A percentile compares a stretch with the other conserved stretches of the same genome.
Evolutionary conservation across 2,888 invertebrate species (phyloP).

Genomic region (Nomada fabriciana): DNA sequence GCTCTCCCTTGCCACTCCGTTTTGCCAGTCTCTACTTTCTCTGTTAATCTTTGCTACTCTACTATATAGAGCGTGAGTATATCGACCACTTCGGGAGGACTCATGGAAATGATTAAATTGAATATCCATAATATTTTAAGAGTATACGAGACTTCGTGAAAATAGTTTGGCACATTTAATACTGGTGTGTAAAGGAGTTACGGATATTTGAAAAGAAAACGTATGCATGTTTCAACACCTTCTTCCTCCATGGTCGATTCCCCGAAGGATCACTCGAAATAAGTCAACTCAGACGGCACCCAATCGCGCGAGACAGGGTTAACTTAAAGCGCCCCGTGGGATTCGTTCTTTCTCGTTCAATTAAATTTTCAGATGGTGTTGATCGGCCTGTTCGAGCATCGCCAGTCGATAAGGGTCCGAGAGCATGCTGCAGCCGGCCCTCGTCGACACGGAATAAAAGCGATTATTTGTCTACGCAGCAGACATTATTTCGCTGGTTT

Average conservation of each 20-base stretch:
- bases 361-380: slow-evolving; percentile 48
- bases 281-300: background rate
- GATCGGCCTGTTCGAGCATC: slow-evolving; percentile 36
- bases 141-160: too few species aligned
- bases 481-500: slow-evolving; percentile 44
- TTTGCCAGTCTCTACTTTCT: slow-evolving; percentile 16
- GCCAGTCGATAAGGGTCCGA: slow-evolving; percentile 18
- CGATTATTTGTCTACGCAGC: slow-evolving; percentile 49
- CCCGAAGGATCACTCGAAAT: too few species aligned
- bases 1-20: slow-evolving; percentile 5
- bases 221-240: too few species aligned
- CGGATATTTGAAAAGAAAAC: too few species aligned
- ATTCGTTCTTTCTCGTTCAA: slow-evolving; percentile 19
- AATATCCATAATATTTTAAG: too few species aligned
- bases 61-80: too few species aligned
- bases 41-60: slow-evolving; percentile 22
- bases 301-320: slow-evolving; percentile 8
- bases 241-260: too few species aligned
- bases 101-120: too few species aligned
- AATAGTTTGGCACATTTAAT: too few species aligned
- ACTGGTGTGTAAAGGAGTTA: too few species aligned
- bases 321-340: slow-evolving; percentile 7
- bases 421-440: background rate
- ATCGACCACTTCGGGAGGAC: too few species aligned
- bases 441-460: slow-evolving; percentile 40